phyloP scores from a whole-genome alignment of 2,888 invertebrate genomes.

The Mimachlamys varia region DNA sequence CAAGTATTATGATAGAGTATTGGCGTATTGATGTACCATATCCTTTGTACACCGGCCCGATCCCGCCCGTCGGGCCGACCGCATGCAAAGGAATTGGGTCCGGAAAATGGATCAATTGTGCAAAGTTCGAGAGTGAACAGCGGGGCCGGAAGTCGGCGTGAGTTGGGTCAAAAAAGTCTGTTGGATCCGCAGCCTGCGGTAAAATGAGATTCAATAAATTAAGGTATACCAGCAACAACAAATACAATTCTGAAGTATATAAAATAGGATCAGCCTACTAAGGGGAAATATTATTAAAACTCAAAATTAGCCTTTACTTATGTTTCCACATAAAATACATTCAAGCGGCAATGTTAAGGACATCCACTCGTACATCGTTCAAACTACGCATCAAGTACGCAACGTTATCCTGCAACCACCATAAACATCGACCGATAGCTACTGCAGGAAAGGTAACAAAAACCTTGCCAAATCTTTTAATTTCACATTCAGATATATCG shows the following conservation, averaged over 20 bases:
- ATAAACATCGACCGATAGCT: not conserved
- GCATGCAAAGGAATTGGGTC: conserved; percentile 54
- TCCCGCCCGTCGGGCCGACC: conserved; percentile 57
- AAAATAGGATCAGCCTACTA: too few relatives aligned
- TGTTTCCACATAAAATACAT: too few relatives aligned
- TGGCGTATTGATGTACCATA: conserved; percentile 39
- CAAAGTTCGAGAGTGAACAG: conserved; percentile 37
- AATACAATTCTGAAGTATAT: too few relatives aligned
- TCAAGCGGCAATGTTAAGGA: too few relatives aligned
- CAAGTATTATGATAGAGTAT: too few relatives aligned
- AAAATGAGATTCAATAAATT: not conserved
- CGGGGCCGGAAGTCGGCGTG: conserved; percentile 47
- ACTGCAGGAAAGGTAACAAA: not conserved
- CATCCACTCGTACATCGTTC: too few relatives aligned
- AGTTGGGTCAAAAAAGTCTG: conserved; percentile 46
- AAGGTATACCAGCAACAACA: not conserved
- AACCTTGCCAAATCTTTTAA: too few relatives aligned
- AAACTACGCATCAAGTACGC: too few relatives aligned
- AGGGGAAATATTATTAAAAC: too few relatives aligned
- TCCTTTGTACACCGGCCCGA: conserved; percentile 57
- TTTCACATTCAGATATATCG: too few relatives aligned
- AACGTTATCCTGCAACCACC: too few relatives aligned
- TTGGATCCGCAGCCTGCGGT: conserved; percentile 45
- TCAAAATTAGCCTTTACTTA: too few relatives aligned
- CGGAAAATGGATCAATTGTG: conserved; percentile 51